Evolutionary conservation across 2,797 vertebrate genomes (phyloP).

Genomic region (Odontamblyopus lacepedii): DNA sequence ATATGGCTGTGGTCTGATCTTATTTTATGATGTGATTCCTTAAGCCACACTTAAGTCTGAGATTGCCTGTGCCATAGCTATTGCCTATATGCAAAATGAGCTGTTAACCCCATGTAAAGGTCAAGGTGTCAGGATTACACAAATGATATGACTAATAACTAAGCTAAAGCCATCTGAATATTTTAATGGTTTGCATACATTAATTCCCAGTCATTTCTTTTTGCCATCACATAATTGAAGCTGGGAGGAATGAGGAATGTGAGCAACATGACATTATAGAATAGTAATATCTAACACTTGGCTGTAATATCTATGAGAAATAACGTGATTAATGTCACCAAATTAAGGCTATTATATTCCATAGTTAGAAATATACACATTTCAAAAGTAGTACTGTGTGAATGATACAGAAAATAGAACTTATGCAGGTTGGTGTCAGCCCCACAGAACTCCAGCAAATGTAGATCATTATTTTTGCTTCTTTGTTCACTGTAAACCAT

Average conservation of each 20-base stretch:
- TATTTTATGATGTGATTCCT: neutral
- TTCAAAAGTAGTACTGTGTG: neutral
- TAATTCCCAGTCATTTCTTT: neutral
- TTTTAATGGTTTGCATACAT: neutral
- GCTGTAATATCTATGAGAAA: neutral
- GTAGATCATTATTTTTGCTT: no score
- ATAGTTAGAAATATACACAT: neutral
- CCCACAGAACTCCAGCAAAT: no score
- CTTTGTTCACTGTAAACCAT: no score
- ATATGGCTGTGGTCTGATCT: neutral
- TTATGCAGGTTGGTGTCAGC: no score
- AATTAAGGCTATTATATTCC: no score
- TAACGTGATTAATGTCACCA: neutral
- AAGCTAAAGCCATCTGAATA: constrained; percentile 1
- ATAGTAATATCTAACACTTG: no score
- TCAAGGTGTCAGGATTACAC: neutral
- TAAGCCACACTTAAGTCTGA: neutral
- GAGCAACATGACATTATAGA: neutral
- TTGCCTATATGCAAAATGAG: neutral
- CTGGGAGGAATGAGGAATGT: neutral
- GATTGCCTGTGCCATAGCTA: neutral
- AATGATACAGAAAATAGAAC: no score
- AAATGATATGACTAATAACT: constrained; percentile 12
- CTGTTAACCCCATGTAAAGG: neutral
- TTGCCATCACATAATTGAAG: constrained; percentile 3